Base-by-base conservation (phyloP, 2,888 invertebrate genomes). In the Andrena camellia region DNA sequence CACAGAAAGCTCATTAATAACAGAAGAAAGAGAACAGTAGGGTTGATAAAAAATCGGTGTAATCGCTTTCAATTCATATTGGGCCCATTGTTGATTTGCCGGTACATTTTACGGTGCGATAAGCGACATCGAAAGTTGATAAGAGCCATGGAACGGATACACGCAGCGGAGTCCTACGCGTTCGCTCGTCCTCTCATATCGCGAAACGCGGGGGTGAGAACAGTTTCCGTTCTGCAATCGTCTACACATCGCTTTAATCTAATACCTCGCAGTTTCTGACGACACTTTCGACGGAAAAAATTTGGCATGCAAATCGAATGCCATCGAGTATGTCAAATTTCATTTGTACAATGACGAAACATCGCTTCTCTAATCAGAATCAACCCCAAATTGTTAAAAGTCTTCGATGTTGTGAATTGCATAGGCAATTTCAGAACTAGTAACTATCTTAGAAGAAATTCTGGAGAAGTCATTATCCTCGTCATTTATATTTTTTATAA, bases 161-260 rank as follows among this genome's bases (percentile, higher is more conserved):
- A 83, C 79, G 86, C 86, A 62, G 70, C 35, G 29, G 57, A 88
- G 77, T 86, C 88, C 88, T 88, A 88, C 88, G 88, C 88, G 74
- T 86, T 84, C 57, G 60, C 75, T 83, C 81, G 66, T 72, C 85
- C 74, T 72, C 81, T 64, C 78, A 26, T 88, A 88, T 87, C 88
- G 50, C 84, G 20, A 62, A 86, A 76, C 86, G 88, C 86, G 86
- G 86, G 88, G 88, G 87, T 84, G 84, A 84, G 76, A 42, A 78
- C 68, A 78, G 60, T 71, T 88, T 88, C 88, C 88, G 88, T 77
- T 73, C 83, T 64, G 54, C 35, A 60, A 60, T 76, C 64, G 68
- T 64, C 59, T 48, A 17, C 62, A 10, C 69, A 72, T 81, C 73
- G 31, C 54, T 78, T 81, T 64, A 71, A 81, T 66, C 79, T 62